Evolutionary conservation across 1,140 invertebrate genomes (phyloP).

Genomic region (Centruroides sculpturatus): DNA sequence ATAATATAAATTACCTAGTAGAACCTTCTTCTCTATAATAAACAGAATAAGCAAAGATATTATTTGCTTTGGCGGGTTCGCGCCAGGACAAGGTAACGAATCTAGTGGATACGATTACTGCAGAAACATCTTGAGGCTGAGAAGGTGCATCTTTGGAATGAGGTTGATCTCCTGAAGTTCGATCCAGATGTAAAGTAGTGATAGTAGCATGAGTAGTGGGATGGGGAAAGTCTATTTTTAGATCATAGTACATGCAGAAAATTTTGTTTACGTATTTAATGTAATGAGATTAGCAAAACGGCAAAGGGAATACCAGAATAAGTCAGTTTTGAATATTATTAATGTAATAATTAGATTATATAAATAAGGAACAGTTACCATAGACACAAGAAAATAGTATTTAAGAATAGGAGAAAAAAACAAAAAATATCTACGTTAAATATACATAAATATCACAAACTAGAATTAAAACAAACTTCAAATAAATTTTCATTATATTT

Average conservation of each 20-base stretch:
- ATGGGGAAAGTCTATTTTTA: conserved; percentile 13
- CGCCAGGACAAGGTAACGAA: conserved; percentile 74
- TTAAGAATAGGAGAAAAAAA: neutral
- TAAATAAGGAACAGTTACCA: no score
- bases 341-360: neutral
- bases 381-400: no score
- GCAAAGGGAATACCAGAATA: neutral
- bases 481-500: neutral
- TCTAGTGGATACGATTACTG: conserved; percentile 56
- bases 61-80: conserved; percentile 44
- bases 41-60: conserved; percentile 61
- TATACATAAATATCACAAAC: conserved; percentile 19
- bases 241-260: neutral
- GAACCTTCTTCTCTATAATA: conserved; percentile 65
- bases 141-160: conserved; percentile 37
- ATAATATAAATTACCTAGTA: conserved; percentile 43
- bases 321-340: neutral
- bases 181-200: conserved; percentile 13
- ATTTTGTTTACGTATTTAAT: neutral
- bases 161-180: conserved; percentile 12
- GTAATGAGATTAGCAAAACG: neutral
- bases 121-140: conserved; percentile 52
- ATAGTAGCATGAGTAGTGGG: conserved; percentile 17
- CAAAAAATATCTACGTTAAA: conserved; percentile 10
- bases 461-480: conserved; percentile 23